These are phyloP conservation scores for Cebus imitator DNA, from an alignment of 2,113 vertebrate genomes.

Conservation along the genomic window DNA sequence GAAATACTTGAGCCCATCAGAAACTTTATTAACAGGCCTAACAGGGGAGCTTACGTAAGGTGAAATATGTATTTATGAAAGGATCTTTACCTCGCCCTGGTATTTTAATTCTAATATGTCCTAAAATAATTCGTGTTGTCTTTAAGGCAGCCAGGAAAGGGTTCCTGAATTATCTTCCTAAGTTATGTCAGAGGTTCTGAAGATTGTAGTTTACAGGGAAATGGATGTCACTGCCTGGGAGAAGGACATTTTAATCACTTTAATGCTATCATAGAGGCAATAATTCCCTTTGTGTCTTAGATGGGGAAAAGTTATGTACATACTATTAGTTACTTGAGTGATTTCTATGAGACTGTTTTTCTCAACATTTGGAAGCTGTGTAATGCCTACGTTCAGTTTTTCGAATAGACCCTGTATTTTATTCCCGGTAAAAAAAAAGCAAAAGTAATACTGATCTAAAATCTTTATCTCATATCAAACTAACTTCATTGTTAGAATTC, in stretches of 20 bases:
- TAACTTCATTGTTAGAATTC: not conserved
- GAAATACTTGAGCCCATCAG: not conserved
- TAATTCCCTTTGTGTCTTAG: constrained; percentile 75
- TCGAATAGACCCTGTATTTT: not conserved
- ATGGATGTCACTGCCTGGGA: constrained; percentile 74
- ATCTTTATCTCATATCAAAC: not conserved
- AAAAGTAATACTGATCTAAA: not conserved
- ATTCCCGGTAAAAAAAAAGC: not conserved
- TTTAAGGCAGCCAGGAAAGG: not conserved
- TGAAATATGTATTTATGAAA: not conserved
- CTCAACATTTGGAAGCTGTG: not conserved
- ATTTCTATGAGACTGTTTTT: constrained; percentile 59
- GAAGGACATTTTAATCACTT: constrained; percentile 82
- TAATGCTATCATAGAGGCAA: constrained; percentile 78
- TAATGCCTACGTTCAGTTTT: not conserved
- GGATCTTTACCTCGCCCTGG: not conserved
- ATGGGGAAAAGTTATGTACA: constrained; percentile 40
- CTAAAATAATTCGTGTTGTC: not conserved
- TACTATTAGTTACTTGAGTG: constrained; percentile 58
- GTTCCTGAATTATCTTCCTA: not conserved
- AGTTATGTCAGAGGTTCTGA: not conserved
- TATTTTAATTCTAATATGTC: not conserved
- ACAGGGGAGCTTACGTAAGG: not conserved
- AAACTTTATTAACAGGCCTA: not conserved
- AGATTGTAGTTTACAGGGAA: not conserved